phyloP scores from a whole-genome alignment of 1,140 invertebrate genomes.

The Caenorhabditis briggsae region DNA sequence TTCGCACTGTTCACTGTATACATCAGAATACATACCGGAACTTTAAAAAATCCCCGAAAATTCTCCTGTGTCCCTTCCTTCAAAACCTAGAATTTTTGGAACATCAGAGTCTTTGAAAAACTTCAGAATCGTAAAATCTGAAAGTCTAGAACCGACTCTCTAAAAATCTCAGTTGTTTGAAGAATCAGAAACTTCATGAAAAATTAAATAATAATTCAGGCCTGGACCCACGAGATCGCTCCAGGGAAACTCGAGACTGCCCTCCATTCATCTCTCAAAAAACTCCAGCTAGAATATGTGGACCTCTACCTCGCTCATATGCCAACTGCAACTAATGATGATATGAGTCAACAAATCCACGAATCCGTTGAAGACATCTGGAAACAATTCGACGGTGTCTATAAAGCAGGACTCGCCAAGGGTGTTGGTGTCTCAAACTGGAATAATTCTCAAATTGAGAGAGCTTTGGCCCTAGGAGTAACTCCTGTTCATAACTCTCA shows the following conservation, averaged over 20 bases:
- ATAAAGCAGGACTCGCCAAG: conserved; percentile 56
- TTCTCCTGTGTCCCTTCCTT: no score
- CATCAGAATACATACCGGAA: no score
- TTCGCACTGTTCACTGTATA: no score
- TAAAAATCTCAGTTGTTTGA: no score
- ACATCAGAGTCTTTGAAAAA: no score
- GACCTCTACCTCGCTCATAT: conserved; percentile 68
- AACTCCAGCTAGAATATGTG: conserved; percentile 67
- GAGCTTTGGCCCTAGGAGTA: conserved; percentile 62
- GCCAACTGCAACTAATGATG: conserved; percentile 33
- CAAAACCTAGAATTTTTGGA: no score
- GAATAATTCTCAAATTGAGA: conserved; percentile 60
- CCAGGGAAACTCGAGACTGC: conserved; percentile 50
- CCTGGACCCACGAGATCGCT: conserved; percentile 73
- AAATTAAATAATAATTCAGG: conserved; percentile 81
- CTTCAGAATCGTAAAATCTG: no score
- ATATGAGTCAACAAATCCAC: conserved; percentile 29
- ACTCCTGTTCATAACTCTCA: conserved; percentile 71
- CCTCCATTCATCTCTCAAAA: conserved; percentile 65
- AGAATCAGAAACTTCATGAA: no score
- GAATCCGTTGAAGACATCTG: conserved; percentile 44
- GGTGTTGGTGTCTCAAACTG: conserved; percentile 70
- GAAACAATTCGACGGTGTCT: conserved; percentile 55
- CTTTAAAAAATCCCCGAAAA: no score
- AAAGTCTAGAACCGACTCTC: no score